A percentile compares a stretch with the other conserved stretches of the same genome.
Evolutionary conservation across 1,140 invertebrate genomes (phyloP).

Genomic region (Ctenoplectra terminalis): DNA sequence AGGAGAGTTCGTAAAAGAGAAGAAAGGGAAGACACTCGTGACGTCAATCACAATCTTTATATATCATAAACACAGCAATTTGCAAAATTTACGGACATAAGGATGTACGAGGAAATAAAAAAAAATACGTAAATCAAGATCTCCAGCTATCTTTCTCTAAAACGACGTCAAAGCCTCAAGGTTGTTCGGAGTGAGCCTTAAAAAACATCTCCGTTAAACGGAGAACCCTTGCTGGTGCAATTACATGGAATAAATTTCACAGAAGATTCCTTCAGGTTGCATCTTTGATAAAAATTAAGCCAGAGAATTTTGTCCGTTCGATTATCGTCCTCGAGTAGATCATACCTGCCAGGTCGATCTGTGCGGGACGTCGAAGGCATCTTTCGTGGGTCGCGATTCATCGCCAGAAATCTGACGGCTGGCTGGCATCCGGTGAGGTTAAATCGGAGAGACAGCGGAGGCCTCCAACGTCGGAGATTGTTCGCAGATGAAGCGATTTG

Average conservation of each 20-base stretch:
- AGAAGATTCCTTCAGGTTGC: not conserved
- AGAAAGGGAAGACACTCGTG: not conserved
- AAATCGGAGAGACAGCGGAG: conserved; percentile 51
- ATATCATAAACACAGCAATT: not conserved
- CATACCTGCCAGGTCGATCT: conserved; percentile 42
- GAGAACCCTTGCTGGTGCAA: not conserved
- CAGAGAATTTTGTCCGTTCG: conserved; percentile 71
- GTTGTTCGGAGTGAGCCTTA: too few species aligned
- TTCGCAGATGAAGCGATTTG: conserved; percentile 39
- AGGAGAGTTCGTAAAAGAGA: not conserved
- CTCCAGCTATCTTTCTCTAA: not conserved
- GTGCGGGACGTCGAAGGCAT: conserved; percentile 30
- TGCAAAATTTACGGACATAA: too few species aligned
- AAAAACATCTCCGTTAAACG: too few species aligned
- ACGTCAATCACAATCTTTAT: not conserved
- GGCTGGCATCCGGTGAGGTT: conserved; percentile 41
- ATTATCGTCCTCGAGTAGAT: conserved; percentile 66
- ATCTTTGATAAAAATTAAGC: not conserved
- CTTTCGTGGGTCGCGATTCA: conserved; percentile 36
- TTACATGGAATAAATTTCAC: not conserved
- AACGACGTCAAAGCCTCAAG: not conserved
- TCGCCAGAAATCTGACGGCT: conserved; percentile 59
- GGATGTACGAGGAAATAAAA: not conserved
- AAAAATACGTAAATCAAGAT: conserved; percentile 1
- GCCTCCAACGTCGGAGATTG: conserved; percentile 50